Percentiles rank a stretch among this genome's conserved stretches.
Evolutionary conservation across 2,797 vertebrate genomes (phyloP).

Genomic region (Karalla daura): DNA sequence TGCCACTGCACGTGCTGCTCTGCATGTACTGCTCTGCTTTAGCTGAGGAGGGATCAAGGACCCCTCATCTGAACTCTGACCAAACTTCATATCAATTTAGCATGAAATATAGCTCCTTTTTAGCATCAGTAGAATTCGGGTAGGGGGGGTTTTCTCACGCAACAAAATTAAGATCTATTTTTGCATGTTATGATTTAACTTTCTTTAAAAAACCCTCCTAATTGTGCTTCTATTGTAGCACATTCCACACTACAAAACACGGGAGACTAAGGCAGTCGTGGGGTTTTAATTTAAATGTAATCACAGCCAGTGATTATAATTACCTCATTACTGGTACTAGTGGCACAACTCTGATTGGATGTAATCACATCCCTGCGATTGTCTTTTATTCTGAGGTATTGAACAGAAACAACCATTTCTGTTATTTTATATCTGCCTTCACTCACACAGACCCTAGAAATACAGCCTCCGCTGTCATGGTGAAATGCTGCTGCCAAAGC

Average conservation of each 20-base stretch:
- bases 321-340: constrained; percentile 25
- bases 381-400: constrained; percentile 22
- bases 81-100: constrained; percentile 3
- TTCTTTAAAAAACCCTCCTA: background rate
- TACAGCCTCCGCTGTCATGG: background rate
- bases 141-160: background rate
- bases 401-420: constrained; percentile 21
- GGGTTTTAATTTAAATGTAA: constrained; percentile 49
- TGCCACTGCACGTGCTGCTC: constrained; percentile 25
- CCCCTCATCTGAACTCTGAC: constrained; percentile 1
- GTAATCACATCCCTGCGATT: constrained; percentile 45
- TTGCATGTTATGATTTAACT: background rate
- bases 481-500: constrained; percentile 22
- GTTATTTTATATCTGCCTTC: constrained; percentile 2
- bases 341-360: constrained; percentile 49
- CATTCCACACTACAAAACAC: constrained; percentile 5
- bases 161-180: background rate
- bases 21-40: constrained; percentile 23
- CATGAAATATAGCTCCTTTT: background rate
- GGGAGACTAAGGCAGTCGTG: constrained; percentile 2
- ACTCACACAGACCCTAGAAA: constrained; percentile 16
- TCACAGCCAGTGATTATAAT: constrained; percentile 50
- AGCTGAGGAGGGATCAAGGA: background rate
- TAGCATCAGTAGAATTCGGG: background rate
- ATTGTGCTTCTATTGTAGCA: constrained; percentile 7